Percentiles rank a stretch among this genome's conserved stretches.
Evolutionary conservation across 2,797 vertebrate genomes (phyloP).

Genomic region (Poeciliopsis presidionis): DNA sequence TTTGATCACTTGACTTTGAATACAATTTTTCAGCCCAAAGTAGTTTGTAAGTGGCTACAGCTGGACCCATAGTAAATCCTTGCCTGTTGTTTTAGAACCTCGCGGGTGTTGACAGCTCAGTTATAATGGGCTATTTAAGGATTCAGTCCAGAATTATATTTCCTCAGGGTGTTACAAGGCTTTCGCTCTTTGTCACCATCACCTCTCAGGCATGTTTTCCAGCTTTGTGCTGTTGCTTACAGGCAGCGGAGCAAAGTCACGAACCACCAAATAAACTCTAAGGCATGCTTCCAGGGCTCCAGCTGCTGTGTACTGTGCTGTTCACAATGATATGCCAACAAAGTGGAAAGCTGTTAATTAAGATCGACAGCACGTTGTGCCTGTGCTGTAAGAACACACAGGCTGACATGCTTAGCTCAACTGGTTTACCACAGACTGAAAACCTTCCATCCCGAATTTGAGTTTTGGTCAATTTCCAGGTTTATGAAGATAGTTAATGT

Average conservation of each 20-base stretch:
- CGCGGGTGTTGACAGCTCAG: slow-evolving; percentile 54
- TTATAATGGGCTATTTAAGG: slow-evolving; percentile 62
- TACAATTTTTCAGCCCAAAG: slow-evolving; percentile 18
- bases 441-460: not conserved
- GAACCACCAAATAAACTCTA: slow-evolving; percentile 44
- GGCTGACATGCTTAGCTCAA: not conserved
- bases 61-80: slow-evolving; percentile 22
- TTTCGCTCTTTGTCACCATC: slow-evolving; percentile 55
- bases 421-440: not conserved
- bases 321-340: slow-evolving; percentile 17
- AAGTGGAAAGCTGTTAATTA: slow-evolving; percentile 12
- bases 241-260: slow-evolving; percentile 41
- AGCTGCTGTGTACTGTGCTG: slow-evolving; percentile 17
- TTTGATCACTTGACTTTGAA: slow-evolving; percentile 37
- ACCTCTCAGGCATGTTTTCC: slow-evolving; percentile 67
- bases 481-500: not conserved
- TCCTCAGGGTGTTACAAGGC: slow-evolving; percentile 49
- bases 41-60: slow-evolving; percentile 38
- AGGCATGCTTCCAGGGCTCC: slow-evolving; percentile 17
- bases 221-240: slow-evolving; percentile 56
- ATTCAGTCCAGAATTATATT: slow-evolving; percentile 63
- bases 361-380: slow-evolving; percentile 10
- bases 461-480: not conserved
- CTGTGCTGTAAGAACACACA: slow-evolving; percentile 10
- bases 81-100: slow-evolving; percentile 51